Conservation (phyloP, 2,888 invertebrate species). For the Erebia ligea region DNA sequence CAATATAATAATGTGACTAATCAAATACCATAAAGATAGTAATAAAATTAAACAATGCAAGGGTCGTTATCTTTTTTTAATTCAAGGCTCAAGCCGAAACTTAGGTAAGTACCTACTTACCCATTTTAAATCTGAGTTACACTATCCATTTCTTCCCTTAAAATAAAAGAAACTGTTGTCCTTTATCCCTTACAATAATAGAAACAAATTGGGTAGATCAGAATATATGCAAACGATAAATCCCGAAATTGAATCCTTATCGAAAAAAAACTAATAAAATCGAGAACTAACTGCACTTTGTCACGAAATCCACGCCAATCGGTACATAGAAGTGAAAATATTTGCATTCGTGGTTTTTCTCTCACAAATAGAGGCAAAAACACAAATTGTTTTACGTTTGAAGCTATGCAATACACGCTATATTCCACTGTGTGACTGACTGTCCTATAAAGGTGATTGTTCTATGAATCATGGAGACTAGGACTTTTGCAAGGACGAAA, state of each 20-base stretch:
- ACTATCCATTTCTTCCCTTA: neutral
- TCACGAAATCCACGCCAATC: conserved; percentile 61
- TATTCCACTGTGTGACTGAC: neutral
- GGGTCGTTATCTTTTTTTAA: too few relatives aligned
- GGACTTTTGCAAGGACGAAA: too few relatives aligned
- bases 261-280: conserved; percentile 56
- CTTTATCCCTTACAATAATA: neutral
- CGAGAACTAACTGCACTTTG: conserved; percentile 53
- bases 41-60: too few relatives aligned
- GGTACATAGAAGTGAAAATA: conserved; percentile 39
- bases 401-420: conserved; percentile 20
- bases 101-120: neutral
- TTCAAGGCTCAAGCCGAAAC: neutral
- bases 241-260: conserved; percentile 49
- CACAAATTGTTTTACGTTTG: conserved; percentile 30
- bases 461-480: too few relatives aligned
- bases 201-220: neutral
- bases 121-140: neutral
- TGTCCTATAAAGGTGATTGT: neutral
- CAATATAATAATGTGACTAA: too few relatives aligned
- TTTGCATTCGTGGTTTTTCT: conserved; percentile 29
- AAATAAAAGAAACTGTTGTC: neutral
- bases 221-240: neutral
- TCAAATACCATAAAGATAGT: too few relatives aligned
- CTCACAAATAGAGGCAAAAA: conserved; percentile 35